Evolutionary conservation across 2,888 invertebrate species (phyloP), one percentile per base, ranked within the genome.

Genomic region (Andrena flavipes): DNA sequence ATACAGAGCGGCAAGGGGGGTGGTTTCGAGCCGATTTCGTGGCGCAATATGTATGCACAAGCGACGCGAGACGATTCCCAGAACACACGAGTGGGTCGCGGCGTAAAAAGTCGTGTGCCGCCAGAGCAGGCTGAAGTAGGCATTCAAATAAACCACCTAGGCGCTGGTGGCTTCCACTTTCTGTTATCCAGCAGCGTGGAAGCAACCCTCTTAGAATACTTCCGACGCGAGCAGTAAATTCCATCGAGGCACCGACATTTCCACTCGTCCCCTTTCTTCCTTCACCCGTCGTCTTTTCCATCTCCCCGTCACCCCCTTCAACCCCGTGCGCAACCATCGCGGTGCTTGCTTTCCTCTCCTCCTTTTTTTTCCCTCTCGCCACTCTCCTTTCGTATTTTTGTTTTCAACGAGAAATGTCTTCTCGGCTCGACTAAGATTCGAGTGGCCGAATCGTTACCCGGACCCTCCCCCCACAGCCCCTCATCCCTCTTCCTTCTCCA

Each of bases 201-300:
- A 92, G 91, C 90, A 90, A 90, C 90, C 91, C 90, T 92, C 91
- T 90, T 88, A 87, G 91, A 92, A 92, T 91, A 91, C 91, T 92
- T 91, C 90, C 91, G 90, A 89, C 88, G 87, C 89, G 88, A 87
- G 86, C 91, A 89, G 90, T 92, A 91, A 91, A 92, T 92, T 92
- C 89, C 90, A 91, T 90, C 87, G 88, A 84, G 88, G 71, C 81
- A 80, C 86, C 88, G 84, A 85, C 80, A 79, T 85, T 89, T 86
- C 86, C 84, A 86, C 84, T 84, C 78, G 63, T 84, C 82, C 71
- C 67, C 72, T 48, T 56, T 49, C 62, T 49, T 64, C 69, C 49
- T 54, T 65, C 64, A 13, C 23, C 23, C 60, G 35, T 29, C 6
- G 3, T 10, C 29, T n/a, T 7, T 7, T 29, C 1, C 26, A 42